Evolutionary conservation across 2,888 invertebrate species (phyloP), one percentile per base, ranked within the genome.

Genomic region (Phasia obesa): DNA sequence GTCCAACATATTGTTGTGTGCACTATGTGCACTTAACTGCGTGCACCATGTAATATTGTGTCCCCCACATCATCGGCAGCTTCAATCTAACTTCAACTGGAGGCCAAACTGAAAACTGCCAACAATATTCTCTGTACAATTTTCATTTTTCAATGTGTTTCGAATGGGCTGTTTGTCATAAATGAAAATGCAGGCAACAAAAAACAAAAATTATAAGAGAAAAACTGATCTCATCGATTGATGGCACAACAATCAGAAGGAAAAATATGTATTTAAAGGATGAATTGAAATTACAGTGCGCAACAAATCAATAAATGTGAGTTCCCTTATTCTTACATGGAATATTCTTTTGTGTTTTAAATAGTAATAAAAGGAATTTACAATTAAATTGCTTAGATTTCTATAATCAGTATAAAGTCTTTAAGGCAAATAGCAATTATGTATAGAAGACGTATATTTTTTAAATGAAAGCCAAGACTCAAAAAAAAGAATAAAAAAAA

Each of bases 31-130:
- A 47, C 62, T 80, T 25, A 69, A 73, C 73, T 73, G 77, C 73
- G 81, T 65, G 42, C 23, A 75, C 83, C 53, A 9, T 79, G 60
- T 79, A 83, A 83, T 83, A 79, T 79, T 38, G 79, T 83, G 83
- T 83, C 83, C 83, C 79, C 83, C 83, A 79, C 83, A 76, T 65
- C 83, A 83, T 83, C 83, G 71, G 71, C 83, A 79, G 65, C 79
- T 83, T 79, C 42, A 76, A 83, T 83, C 83, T 79, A 71, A 67
- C 75, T 76, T 83, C 67, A 83, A 79, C 83, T 83, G 57, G 79
- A 65, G 83, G 83, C 79, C 65, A 71, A 74, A 64, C 35, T 42
- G 7, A 42, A 35, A 42, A 79, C 25, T 60, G 35, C 21, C 55
- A 69, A 80, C 55, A 25, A 71, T 62, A 44, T 57, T 71, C 65